A percentile compares a stretch with the other conserved stretches of the same genome.
Conservation (phyloP, 2,888 invertebrate species). For the Orthonychiurus folsomi region DNA sequence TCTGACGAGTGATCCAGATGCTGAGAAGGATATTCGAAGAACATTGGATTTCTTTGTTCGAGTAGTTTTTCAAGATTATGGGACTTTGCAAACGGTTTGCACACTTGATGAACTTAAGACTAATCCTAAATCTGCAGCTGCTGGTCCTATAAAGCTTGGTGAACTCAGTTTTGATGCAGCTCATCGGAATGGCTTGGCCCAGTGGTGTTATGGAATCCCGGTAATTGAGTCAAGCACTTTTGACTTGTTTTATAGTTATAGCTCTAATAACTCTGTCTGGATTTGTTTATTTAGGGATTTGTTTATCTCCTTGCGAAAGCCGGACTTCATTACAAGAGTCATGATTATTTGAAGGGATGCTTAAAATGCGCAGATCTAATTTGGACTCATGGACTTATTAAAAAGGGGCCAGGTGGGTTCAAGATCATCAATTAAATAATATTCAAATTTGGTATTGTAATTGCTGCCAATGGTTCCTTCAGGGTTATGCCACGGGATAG, state of each 20-base stretch:
- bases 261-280: too few species aligned
- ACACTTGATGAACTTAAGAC: constrained; percentile 60
- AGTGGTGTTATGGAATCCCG: constrained; percentile 51
- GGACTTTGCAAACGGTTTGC: constrained; percentile 65
- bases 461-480: constrained; percentile 14
- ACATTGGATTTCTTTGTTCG: constrained; percentile 58
- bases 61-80: background rate
- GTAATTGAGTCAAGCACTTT: too few species aligned
- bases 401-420: constrained; percentile 64
- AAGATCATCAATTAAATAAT: background rate
- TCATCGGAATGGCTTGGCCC: constrained; percentile 56
- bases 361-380: constrained; percentile 62
- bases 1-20: constrained; percentile 49
- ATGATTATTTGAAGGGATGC: constrained; percentile 61
- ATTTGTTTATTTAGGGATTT: too few species aligned
- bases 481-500: constrained; percentile 77
- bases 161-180: background rate
- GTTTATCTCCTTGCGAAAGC: constrained; percentile 74
- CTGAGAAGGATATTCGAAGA: constrained; percentile 53
- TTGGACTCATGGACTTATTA: constrained; percentile 72
- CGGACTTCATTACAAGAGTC: constrained; percentile 62
- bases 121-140: constrained; percentile 41
- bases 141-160: too few species aligned
- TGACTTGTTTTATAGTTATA: too few species aligned
- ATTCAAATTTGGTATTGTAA: constrained; percentile 6